A percentile compares a stretch with the other conserved stretches of the same genome.
Evolutionary conservation across 2,797 vertebrate species (phyloP).

Genomic region (Tapera naevia): DNA sequence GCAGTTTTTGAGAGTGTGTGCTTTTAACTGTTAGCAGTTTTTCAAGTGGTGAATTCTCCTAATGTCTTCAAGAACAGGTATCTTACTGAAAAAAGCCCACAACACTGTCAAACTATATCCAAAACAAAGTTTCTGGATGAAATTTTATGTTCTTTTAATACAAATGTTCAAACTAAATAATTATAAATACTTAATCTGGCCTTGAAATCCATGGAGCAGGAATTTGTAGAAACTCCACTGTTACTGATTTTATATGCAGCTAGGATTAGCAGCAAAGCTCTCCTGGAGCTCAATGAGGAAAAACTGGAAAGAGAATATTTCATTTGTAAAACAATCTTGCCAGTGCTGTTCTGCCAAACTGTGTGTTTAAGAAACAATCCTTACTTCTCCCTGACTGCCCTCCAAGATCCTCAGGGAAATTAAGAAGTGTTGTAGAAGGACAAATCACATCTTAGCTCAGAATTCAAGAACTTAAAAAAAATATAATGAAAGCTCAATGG

Average conservation of each 20-base stretch:
- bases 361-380: background rate
- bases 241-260: background rate
- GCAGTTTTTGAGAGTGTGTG: background rate
- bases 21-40: background rate
- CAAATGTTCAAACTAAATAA: background rate
- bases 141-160: background rate
- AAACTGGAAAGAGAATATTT: background rate
- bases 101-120: background rate
- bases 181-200: background rate
- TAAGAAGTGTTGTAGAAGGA: background rate
- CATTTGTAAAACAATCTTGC: background rate
- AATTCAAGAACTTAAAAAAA: background rate
- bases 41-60: background rate
- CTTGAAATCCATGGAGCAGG: background rate
- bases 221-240: background rate
- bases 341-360: background rate
- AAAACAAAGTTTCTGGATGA: background rate
- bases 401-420: background rate
- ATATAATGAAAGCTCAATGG: background rate
- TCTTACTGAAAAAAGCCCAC: background rate
- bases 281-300: background rate
- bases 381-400: background rate
- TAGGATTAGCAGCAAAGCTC: background rate
- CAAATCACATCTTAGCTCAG: background rate
- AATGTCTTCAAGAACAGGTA: background rate